Percentiles rank a stretch among this genome's conserved stretches.
Evolutionary conservation across 1,140 invertebrate species (phyloP).

Genomic region (Achatina immaculata): DNA sequence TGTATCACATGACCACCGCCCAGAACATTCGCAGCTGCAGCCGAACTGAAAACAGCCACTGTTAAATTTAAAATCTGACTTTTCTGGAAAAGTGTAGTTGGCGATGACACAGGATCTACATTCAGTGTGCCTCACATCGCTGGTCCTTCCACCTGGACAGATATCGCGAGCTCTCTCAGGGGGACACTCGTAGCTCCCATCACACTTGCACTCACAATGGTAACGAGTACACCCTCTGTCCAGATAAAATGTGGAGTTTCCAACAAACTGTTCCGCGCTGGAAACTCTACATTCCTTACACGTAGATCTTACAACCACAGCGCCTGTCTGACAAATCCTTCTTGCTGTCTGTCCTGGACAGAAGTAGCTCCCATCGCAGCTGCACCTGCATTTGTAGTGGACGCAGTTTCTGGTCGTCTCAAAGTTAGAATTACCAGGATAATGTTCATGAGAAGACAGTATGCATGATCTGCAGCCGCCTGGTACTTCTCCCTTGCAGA

Average conservation of each 20-base stretch:
- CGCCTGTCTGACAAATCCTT: slow-evolving; percentile 46
- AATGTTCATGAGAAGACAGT: slow-evolving; percentile 38
- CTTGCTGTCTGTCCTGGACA: slow-evolving; percentile 51
- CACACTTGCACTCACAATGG: slow-evolving; percentile 54
- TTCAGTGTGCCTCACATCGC: neutral
- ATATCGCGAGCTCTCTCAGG: slow-evolving; percentile 26
- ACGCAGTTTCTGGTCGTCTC: slow-evolving; percentile 46
- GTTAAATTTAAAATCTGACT: slow-evolving; percentile 41
- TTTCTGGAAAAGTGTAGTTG: slow-evolving; percentile 36
- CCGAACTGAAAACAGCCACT: slow-evolving; percentile 47
- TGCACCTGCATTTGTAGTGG: slow-evolving; percentile 53
- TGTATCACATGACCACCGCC: slow-evolving; percentile 47
- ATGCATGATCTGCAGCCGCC: slow-evolving; percentile 50
- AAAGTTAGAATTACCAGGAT: slow-evolving; percentile 46
- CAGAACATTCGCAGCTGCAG: slow-evolving; percentile 50
- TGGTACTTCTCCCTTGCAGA: slow-evolving; percentile 47
- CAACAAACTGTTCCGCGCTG: slow-evolving; percentile 38
- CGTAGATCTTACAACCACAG: slow-evolving; percentile 45
- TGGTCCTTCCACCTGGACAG: slow-evolving; percentile 1
- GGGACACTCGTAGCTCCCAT: slow-evolving; percentile 50
- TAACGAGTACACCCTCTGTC: slow-evolving; percentile 46
- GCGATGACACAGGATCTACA: slow-evolving; percentile 41
- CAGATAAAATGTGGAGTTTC: slow-evolving; percentile 45
- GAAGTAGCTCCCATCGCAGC: slow-evolving; percentile 51
- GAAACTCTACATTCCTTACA: slow-evolving; percentile 41